A percentile compares a stretch with the other conserved stretches of the same genome.
Evolutionary conservation across 2,113 vertebrate species (phyloP).

Genomic region (Nestor notabilis): DNA sequence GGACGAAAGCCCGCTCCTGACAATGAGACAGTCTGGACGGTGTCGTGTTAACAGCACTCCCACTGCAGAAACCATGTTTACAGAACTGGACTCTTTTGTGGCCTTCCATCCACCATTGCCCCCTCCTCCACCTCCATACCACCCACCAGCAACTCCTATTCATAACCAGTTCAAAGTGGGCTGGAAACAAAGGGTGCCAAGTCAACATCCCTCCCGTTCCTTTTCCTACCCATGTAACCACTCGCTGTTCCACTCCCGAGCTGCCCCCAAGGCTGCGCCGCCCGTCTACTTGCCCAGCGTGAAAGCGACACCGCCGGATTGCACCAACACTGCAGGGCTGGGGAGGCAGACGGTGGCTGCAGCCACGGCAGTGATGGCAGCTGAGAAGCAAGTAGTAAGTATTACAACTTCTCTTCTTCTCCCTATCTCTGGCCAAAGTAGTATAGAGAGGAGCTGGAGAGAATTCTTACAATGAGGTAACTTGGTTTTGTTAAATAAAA

Average conservation of each 20-base stretch:
- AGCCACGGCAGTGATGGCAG: constrained; percentile 58
- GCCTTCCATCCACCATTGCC: constrained; percentile 94
- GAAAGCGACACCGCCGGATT: constrained; percentile 89
- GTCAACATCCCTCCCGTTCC: constrained; percentile 91
- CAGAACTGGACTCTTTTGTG: constrained; percentile 92
- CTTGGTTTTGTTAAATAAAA: background rate
- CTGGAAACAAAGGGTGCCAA: constrained; percentile 91
- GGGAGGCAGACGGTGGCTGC: constrained; percentile 76
- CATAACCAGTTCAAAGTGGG: constrained; percentile 90
- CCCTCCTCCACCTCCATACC: constrained; percentile 94
- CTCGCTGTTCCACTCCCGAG: constrained; percentile 85
- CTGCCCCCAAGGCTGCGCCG: constrained; percentile 80
- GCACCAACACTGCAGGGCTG: constrained; percentile 83
- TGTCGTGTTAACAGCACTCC: constrained; percentile 95
- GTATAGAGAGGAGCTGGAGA: background rate
- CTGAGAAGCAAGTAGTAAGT: constrained; percentile 91
- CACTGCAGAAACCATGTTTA: constrained; percentile 92
- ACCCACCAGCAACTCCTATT: constrained; percentile 87
- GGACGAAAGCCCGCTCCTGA: constrained; percentile 94
- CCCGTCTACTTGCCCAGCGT: constrained; percentile 83
- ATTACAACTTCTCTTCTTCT: background rate
- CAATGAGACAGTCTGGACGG: constrained; percentile 88
- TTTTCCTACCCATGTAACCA: constrained; percentile 97
- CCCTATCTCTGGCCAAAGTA: background rate
- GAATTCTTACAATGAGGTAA: background rate